Evolutionary conservation across 1,140 invertebrate genomes (phyloP), one percentile per base, ranked within the genome.

Genomic region (Aricia agestis): DNA sequence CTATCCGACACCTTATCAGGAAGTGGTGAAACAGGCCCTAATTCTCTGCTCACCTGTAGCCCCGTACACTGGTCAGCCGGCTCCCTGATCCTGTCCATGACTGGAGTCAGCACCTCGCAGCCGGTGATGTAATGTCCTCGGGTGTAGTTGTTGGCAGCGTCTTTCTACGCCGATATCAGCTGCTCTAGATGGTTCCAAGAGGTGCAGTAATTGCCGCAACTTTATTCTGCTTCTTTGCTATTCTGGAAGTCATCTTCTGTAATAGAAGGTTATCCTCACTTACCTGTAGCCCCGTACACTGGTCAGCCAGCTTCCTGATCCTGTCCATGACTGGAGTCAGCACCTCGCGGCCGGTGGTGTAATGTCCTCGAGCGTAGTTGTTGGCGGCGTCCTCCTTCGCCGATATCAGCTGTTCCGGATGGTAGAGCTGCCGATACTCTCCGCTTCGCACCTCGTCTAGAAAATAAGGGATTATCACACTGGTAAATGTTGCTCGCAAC

Each of bases 311-410:
- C 82, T 96, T 96, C 57, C 95, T 88, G 63, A 96, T 92, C 11
- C 94, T 86, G 78, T 96, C 94, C 79, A 96, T 92, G 9, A 96
- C 95, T 6, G 94, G 86, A 67, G 95, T 95, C 7, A 97, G 93
- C 61, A 96, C 93, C 88, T 96, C 96, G 81, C 95, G 96, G 58
- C 96, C 96, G 71, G 96, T 95, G 65, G 96, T 95, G 86, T 97
- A 96, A 82, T 96, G 94, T 57, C 96, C 96, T 31, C 96, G 91
- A 11, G 96, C 96, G 80, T 96, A 96, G 89, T 97, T 97, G 84
- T 97, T 97, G 0, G 96, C 96, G 0, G 96, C 95, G 83, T 97
- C 96, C 81, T 96, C 96, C 77, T 96, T 96, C n/a, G 95, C 95
- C 11, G 93, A 94, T 52, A 96, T 95, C 71, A 96, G 80, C 79